These are phyloP conservation scores for Phoxinus dragarum DNA, from an alignment of 2,797 vertebrate genomes.

Conservation along the genomic window DNA sequence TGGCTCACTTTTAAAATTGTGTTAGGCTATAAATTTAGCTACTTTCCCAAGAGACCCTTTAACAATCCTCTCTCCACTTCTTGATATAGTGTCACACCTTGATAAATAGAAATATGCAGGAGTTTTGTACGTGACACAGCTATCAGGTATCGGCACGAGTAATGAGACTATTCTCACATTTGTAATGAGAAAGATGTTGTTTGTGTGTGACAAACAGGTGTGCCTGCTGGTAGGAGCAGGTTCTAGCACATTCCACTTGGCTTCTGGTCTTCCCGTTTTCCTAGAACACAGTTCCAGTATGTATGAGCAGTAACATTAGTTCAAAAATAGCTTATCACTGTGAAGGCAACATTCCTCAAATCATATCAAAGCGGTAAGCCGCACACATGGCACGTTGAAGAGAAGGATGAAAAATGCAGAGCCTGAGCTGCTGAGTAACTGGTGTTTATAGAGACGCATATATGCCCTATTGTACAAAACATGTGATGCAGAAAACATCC, in stretches of 20 bases:
- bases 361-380: neutral
- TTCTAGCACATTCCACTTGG: constrained; percentile 42
- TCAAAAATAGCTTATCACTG: neutral
- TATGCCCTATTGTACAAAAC: constrained; percentile 67
- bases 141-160: constrained; percentile 2
- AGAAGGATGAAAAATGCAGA: neutral
- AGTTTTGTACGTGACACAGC: neutral
- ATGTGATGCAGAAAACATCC: constrained; percentile 72
- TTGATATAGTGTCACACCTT: neutral
- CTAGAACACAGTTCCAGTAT: constrained; percentile 37
- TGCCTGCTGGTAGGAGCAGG: constrained; percentile 33
- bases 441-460: constrained; percentile 47
- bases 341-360: constrained; percentile 4
- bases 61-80: neutral
- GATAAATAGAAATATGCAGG: neutral
- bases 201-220: constrained; percentile 49
- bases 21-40: neutral
- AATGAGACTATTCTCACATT: neutral
- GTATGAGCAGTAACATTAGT: neutral
- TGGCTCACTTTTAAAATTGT: neutral
- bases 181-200: constrained; percentile 53
- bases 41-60: neutral
- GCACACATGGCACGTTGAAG: neutral
- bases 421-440: constrained; percentile 24
- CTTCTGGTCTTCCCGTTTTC: constrained; percentile 23